These are phyloP conservation scores for Rhysida immarginata DNA, from an alignment of 1,140 invertebrate genomes.

Conservation along the genomic window DNA sequence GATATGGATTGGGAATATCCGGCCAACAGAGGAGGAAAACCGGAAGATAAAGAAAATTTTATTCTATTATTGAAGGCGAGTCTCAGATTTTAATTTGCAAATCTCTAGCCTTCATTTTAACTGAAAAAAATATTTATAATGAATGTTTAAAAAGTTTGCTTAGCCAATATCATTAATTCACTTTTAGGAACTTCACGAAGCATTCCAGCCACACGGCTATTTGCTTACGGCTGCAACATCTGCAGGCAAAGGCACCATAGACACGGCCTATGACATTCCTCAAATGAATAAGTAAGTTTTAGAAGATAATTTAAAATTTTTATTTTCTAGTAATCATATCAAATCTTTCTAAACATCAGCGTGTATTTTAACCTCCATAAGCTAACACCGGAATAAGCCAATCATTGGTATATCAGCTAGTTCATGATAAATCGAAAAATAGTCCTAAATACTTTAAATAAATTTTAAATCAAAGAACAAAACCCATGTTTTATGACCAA, in stretches of 20 bases:
- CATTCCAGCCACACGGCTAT: constrained; percentile 20
- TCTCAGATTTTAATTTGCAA: neutral
- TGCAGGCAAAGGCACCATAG: constrained; percentile 23
- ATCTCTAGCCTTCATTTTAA: too few relatives aligned
- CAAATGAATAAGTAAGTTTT: constrained; percentile 17
- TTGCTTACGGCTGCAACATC: constrained; percentile 24
- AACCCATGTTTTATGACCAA: too few relatives aligned
- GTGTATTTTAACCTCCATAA: constrained; percentile 1
- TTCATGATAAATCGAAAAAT: too few relatives aligned
- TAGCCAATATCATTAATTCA: too few relatives aligned
- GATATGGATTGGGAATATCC: constrained; percentile 37
- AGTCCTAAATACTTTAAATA: too few relatives aligned
- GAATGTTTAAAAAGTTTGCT: too few relatives aligned
- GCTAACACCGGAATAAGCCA: neutral
- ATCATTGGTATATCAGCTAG: too few relatives aligned
- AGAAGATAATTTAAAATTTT: neutral
- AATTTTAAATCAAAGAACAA: too few relatives aligned
- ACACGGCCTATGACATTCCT: constrained; percentile 21
- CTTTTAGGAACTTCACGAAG: constrained; percentile 21
- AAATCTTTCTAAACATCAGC: neutral
- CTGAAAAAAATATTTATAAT: too few relatives aligned
- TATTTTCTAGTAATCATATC: neutral
- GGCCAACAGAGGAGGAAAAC: constrained; percentile 16
- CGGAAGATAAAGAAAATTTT: constrained; percentile 18
- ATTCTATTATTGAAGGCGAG: constrained; percentile 16